These are phyloP conservation scores for Apodemus speciosus DNA, from an alignment of 2,113 vertebrate species.

Conservation along the genomic window DNA sequence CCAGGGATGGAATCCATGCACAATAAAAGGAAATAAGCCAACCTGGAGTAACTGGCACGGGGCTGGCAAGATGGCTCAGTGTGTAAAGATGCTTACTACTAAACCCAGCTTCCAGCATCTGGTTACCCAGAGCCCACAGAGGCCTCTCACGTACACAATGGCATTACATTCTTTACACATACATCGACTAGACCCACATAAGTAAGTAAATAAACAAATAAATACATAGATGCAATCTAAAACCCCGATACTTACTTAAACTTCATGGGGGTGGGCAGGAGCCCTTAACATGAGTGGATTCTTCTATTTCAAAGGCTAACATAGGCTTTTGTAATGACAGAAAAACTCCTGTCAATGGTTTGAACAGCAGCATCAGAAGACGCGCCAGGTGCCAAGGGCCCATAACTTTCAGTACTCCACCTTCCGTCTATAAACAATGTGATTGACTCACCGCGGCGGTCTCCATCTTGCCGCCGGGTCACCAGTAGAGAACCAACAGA, in stretches of 20 bases:
- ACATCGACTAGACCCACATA: too few relatives aligned
- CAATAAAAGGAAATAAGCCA: neutral
- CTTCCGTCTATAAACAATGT: too few relatives aligned
- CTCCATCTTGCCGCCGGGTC: too few relatives aligned
- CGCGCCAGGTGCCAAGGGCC: neutral
- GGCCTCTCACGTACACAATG: too few relatives aligned
- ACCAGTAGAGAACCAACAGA: too few relatives aligned
- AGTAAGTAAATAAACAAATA: too few relatives aligned
- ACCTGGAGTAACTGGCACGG: neutral
- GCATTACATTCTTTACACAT: neutral
- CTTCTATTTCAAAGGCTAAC: neutral
- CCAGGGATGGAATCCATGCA: neutral
- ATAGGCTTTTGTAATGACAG: neutral
- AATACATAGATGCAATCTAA: too few relatives aligned
- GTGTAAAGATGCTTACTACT: too few relatives aligned
- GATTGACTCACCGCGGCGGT: too few relatives aligned
- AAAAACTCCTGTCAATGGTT: neutral
- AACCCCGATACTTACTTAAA: neutral
- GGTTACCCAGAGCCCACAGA: neutral
- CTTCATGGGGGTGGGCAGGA: neutral
- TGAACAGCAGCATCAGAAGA: neutral
- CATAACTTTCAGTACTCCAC: neutral
- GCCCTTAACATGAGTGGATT: neutral
- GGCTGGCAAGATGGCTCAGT: neutral
- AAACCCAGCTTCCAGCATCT: neutral